phyloP scores from a whole-genome alignment of 2,113 vertebrate genomes.

The Rhadina sibilatrix region DNA sequence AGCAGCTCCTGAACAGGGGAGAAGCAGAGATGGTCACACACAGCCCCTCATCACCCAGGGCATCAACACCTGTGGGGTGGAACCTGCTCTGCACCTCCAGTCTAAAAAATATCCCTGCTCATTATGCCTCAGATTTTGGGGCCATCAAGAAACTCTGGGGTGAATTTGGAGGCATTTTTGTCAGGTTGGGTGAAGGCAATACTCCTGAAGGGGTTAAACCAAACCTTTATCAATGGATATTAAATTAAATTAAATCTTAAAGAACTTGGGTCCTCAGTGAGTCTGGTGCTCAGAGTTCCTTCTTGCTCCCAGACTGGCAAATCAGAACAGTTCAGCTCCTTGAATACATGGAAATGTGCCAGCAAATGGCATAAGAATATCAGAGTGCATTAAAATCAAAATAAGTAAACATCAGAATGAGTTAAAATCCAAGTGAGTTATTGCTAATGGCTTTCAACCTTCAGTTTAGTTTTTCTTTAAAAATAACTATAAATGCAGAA shows the following conservation, averaged over 20 bases:
- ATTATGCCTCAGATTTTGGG: not conserved
- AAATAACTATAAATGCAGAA: slow-evolving; percentile 51
- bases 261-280: not conserved
- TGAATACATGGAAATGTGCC: slow-evolving; percentile 13
- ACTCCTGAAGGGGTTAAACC: not conserved
- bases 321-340: slow-evolving; percentile 11
- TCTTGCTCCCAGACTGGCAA: not conserved
- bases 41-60: not conserved
- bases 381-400: slow-evolving; percentile 74
- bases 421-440: slow-evolving; percentile 59
- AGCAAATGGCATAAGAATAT: slow-evolving; percentile 57
- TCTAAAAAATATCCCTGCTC: not conserved
- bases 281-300: not conserved
- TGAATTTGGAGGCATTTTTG: not conserved
- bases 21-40: not conserved
- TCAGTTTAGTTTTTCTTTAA: slow-evolving; percentile 55
- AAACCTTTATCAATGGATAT: not conserved
- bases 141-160: not conserved
- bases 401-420: slow-evolving; percentile 63
- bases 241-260: not conserved
- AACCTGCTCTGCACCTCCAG: not conserved
- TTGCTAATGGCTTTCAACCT: slow-evolving; percentile 38
- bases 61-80: not conserved
- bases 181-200: not conserved
- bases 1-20: not conserved